Percentiles rank a stretch among this genome's conserved stretches.
phyloP scores from a whole-genome alignment of 2,797 vertebrate genomes.

The Morelia viridis region DNA sequence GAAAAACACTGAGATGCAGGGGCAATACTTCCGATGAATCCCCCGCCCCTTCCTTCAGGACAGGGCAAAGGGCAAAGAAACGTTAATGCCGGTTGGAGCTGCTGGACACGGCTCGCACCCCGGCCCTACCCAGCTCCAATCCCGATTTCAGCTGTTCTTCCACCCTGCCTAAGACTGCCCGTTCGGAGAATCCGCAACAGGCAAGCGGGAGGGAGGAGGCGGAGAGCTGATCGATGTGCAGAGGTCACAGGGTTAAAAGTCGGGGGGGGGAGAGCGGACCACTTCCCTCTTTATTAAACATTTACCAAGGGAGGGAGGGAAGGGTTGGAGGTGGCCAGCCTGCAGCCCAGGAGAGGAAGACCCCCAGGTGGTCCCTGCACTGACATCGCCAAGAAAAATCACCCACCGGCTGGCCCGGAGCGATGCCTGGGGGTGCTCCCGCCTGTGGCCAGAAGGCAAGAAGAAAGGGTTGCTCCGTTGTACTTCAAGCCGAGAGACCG shows the following conservation, averaged over 20 bases:
- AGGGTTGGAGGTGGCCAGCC: background rate
- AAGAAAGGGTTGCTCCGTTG: background rate
- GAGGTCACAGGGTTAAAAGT: conserved; percentile 24
- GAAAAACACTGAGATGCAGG: background rate
- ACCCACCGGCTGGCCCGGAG: background rate
- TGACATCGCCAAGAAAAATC: background rate
- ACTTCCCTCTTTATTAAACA: conserved; percentile 32
- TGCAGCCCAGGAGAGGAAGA: too few relatives aligned
- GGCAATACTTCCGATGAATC: background rate
- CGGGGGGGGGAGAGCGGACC: background rate
- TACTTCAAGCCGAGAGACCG: background rate
- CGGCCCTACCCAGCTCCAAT: background rate
- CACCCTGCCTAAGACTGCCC: background rate
- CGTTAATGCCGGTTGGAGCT: background rate
- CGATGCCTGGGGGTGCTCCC: background rate
- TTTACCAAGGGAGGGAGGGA: background rate
- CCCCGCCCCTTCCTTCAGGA: background rate
- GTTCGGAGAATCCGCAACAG: background rate
- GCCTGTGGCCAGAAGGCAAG: background rate
- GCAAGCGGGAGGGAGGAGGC: background rate
- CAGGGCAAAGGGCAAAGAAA: background rate
- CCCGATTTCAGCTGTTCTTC: background rate
- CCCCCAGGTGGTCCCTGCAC: background rate
- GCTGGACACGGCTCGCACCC: background rate
- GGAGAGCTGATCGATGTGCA: background rate